Evolutionary conservation across 2,797 vertebrate genomes (phyloP).

Genomic region (Sebastes diaconus): DNA sequence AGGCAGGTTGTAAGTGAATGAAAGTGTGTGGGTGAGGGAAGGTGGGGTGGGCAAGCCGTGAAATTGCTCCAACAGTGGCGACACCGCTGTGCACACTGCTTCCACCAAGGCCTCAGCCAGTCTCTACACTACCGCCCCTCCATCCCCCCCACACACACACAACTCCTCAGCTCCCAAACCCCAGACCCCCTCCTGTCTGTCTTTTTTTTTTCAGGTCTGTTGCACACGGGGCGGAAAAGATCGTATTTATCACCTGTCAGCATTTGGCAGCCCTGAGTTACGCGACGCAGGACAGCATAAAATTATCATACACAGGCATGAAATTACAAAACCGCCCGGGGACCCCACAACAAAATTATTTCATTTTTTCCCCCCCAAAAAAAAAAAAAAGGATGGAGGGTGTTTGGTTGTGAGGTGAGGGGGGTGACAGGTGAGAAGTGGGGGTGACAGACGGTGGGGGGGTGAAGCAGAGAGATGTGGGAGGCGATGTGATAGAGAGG

Average conservation of each 20-base stretch:
- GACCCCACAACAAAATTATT: conserved; percentile 99
- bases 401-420: conserved; percentile 73
- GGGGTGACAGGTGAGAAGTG: conserved; percentile 74
- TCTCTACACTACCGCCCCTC: conserved; percentile 61
- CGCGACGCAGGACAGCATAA: conserved; percentile 99
- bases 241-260: conserved; percentile 99
- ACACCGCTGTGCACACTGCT: conserved; percentile 63
- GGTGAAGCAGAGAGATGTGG: conserved; percentile 55
- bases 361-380: conserved; percentile 74
- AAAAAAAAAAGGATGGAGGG: conserved; percentile 66
- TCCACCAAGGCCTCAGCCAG: conserved; percentile 77
- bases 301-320: conserved; percentile 99
- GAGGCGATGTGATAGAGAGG: conserved; percentile 58
- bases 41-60: conserved; percentile 84
- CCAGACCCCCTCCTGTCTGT: conserved; percentile 66
- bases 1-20: conserved; percentile 71
- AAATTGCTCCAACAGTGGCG: conserved; percentile 85
- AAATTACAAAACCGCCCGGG: conserved; percentile 99
- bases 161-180: conserved; percentile 51
- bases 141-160: conserved; percentile 3
- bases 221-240: conserved; percentile 92
- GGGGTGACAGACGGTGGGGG: conserved; percentile 63
- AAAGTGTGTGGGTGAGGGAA: conserved; percentile 62
- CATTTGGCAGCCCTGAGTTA: conserved; percentile 98
- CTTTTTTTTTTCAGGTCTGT: conserved; percentile 84